These are phyloP conservation scores for Parnassius glacialis DNA, from an alignment of 2,888 invertebrate species.

Conservation along the genomic window DNA sequence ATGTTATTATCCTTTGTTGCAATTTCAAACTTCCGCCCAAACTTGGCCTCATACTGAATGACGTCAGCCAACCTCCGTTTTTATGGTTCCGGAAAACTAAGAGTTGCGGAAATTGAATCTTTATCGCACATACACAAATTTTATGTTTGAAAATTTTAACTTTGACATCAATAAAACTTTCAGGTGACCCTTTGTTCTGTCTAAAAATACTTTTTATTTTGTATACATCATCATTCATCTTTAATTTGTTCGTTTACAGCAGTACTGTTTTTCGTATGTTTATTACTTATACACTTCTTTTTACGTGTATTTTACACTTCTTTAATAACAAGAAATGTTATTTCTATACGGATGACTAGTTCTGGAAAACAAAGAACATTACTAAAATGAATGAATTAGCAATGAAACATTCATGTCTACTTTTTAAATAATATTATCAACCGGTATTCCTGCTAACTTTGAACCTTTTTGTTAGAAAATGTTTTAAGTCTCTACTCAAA, in stretches of 20 bases:
- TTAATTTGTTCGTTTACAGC: not conserved
- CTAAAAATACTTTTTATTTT: slow-evolving; percentile 5
- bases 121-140: slow-evolving; percentile 33
- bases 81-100: slow-evolving; percentile 35
- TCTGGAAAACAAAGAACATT: no score
- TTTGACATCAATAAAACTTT: slow-evolving; percentile 1
- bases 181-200: slow-evolving; percentile 4
- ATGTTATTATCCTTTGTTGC: slow-evolving; percentile 41
- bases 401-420: no score
- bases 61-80: slow-evolving; percentile 35
- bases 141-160: slow-evolving; percentile 20
- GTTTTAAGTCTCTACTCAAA: no score
- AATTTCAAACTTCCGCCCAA: slow-evolving; percentile 45
- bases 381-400: no score
- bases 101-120: slow-evolving; percentile 39
- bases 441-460: no score
- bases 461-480: no score
- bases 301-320: no score
- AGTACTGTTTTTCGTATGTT: not conserved
- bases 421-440: no score
- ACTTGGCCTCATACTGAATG: slow-evolving; percentile 39
- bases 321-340: no score
- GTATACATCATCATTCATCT: not conserved
- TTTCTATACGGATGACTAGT: no score
- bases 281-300: no score